Evolutionary conservation across 2,797 vertebrate species (phyloP).

Genomic region (Periparus ater): DNA sequence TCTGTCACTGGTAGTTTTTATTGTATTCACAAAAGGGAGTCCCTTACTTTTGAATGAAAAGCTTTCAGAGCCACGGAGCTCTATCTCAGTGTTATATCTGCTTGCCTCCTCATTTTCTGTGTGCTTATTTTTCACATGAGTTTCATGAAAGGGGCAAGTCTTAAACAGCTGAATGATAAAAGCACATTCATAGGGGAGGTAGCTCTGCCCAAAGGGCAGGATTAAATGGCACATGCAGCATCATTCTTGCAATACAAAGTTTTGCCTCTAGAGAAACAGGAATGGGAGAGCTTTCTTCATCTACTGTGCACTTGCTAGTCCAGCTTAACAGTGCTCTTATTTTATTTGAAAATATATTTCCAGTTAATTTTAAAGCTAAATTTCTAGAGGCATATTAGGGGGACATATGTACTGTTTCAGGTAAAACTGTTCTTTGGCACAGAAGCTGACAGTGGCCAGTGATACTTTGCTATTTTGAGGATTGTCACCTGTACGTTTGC

Average conservation of each 20-base stretch:
- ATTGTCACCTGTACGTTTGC: neutral
- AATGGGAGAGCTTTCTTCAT: neutral
- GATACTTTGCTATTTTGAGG: neutral
- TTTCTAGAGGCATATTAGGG: neutral
- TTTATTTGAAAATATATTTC: conserved; percentile 14
- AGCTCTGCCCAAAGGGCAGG: neutral
- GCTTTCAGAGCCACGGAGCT: neutral
- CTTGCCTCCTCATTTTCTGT: neutral
- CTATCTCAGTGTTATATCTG: neutral
- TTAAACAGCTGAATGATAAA: neutral
- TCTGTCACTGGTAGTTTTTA: neutral
- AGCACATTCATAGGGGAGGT: neutral
- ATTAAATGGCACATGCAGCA: neutral
- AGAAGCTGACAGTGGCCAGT: neutral
- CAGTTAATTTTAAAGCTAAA: conserved; percentile 24
- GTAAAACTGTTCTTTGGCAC: neutral
- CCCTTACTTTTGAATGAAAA: neutral
- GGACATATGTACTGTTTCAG: neutral
- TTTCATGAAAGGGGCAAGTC: neutral
- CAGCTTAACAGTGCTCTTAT: neutral
- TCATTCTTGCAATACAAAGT: neutral
- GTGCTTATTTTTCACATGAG: neutral
- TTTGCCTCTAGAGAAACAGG: conserved; percentile 22
- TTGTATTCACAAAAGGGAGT: neutral
- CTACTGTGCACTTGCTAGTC: neutral